These are phyloP conservation scores for Chloroceryle amazona DNA, from an alignment of 2,797 vertebrate species.

Conservation along the genomic window DNA sequence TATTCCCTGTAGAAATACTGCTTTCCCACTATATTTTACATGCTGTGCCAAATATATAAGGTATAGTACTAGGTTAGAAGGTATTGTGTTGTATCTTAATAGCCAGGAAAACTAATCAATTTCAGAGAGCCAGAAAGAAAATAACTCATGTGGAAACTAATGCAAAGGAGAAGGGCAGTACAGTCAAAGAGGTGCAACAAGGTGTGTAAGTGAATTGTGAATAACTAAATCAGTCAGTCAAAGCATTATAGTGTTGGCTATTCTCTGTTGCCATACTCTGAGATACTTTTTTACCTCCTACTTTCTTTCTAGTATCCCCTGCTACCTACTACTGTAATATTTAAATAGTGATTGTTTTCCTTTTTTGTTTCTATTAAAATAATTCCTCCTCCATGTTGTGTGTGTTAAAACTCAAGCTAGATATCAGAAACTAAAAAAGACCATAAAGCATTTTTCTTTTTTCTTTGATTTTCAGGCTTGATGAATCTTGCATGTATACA, in stretches of 20 bases:
- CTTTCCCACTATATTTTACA: not conserved
- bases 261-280: not conserved
- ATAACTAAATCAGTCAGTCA: not conserved
- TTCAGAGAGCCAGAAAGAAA: slow-evolving; percentile 3
- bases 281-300: not conserved
- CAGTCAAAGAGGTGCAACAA: not conserved
- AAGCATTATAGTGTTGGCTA: not conserved
- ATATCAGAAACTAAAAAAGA: not conserved
- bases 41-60: not conserved
- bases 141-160: not conserved
- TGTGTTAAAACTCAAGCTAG: not conserved
- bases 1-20: not conserved
- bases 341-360: not conserved
- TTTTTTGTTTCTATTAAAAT: not conserved
- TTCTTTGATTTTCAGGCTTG: not conserved
- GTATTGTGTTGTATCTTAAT: not conserved
- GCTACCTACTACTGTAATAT: not conserved
- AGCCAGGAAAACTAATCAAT: not conserved
- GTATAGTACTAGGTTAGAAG: not conserved
- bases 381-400: not conserved
- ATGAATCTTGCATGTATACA: not conserved
- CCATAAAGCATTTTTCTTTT: not conserved
- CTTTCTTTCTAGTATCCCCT: not conserved
- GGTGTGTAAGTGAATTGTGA: not conserved
- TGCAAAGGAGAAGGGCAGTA: not conserved